phyloP scores from a whole-genome alignment of 2,888 invertebrate species.

The Drosophila limbata region DNA sequence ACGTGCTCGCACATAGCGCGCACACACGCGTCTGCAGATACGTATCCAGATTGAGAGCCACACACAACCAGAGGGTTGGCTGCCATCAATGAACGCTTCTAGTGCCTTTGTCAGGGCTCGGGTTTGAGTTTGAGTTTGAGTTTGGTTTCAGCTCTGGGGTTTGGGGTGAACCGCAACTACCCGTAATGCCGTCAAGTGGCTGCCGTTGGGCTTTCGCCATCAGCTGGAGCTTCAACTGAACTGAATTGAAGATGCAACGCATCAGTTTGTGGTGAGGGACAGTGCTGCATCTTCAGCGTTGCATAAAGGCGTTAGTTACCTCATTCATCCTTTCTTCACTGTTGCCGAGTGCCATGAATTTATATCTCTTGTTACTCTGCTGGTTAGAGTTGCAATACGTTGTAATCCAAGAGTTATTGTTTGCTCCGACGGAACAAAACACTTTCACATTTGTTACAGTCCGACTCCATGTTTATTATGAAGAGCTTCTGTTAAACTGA shows the following conservation, averaged over 20 bases:
- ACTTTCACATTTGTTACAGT: background rate
- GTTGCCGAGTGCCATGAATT: conserved; percentile 2
- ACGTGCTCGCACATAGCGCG: conserved; percentile 18
- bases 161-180: conserved; percentile 24
- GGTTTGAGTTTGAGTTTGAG: background rate
- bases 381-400: conserved; percentile 2
- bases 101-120: conserved; percentile 1
- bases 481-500: too few species aligned
- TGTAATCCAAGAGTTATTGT: background rate
- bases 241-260: conserved; percentile 19
- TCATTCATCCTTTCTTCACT: conserved; percentile 17
- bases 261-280: conserved; percentile 10
- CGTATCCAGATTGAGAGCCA: conserved; percentile 12
- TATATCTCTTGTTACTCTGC: conserved; percentile 9
- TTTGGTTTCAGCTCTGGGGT: background rate
- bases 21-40: conserved; percentile 12
- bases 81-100: conserved; percentile 8
- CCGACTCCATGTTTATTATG: too few species aligned
- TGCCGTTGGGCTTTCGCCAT: conserved; percentile 9
- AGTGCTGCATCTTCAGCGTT: conserved; percentile 2
- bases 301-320: conserved; percentile 24
- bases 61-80: conserved; percentile 13
- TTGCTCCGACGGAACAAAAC: background rate
- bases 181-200: conserved; percentile 25
- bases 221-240: background rate